Conservation (phyloP, 2,797 vertebrate genomes). For the Sorex maritimensis region DNA sequence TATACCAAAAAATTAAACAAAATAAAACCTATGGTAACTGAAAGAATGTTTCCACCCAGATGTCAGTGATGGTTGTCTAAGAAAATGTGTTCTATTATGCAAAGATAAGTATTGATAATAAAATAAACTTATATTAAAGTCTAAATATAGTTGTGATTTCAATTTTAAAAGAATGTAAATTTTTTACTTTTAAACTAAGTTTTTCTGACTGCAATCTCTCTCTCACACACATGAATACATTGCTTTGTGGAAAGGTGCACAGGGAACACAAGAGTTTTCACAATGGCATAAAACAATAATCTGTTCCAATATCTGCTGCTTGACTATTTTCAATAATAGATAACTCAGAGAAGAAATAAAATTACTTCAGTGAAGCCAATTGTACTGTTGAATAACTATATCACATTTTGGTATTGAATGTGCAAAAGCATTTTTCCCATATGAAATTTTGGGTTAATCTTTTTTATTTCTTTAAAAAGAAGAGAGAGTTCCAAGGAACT, state of each 20-base stretch:
- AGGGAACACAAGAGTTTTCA: constrained; percentile 64
- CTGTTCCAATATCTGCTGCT: constrained; percentile 72
- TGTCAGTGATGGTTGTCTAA: constrained; percentile 34
- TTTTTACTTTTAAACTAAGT: constrained; percentile 67
- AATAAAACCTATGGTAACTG: constrained; percentile 40
- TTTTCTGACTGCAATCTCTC: constrained; percentile 28
- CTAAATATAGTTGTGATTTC: constrained; percentile 38
- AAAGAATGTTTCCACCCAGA: not conserved
- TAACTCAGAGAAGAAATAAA: constrained; percentile 71
- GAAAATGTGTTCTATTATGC: constrained; percentile 25
- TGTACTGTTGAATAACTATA: constrained; percentile 50
- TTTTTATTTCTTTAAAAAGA: constrained; percentile 71
- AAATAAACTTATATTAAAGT: constrained; percentile 62
- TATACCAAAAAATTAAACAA: constrained; percentile 46
- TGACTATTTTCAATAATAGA: constrained; percentile 76
- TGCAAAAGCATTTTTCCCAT: constrained; percentile 73
- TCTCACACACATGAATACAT: constrained; percentile 36
- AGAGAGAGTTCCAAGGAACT: constrained; percentile 39
- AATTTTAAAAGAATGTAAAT: constrained; percentile 38
- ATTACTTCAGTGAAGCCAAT: constrained; percentile 70
- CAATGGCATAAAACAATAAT: constrained; percentile 64
- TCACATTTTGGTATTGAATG: constrained; percentile 56
- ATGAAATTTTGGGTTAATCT: constrained; percentile 73
- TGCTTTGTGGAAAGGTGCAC: constrained; percentile 2
- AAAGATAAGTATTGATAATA: constrained; percentile 69